phyloP scores from a whole-genome alignment of 2,888 invertebrate genomes.

The Petrolisthes cinctipes region DNA sequence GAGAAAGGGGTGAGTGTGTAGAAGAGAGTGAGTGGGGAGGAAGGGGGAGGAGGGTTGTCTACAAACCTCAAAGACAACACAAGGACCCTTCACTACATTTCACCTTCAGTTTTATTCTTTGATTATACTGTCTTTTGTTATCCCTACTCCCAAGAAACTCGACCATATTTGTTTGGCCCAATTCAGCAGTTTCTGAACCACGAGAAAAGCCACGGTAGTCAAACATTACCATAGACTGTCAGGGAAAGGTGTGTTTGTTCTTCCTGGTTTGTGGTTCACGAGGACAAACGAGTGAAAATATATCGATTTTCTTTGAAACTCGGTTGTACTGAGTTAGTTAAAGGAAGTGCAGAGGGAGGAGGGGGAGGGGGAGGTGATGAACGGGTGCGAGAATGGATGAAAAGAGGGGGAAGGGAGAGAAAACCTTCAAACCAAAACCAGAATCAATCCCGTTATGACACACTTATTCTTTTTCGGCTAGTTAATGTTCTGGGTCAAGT shows the following conservation, averaged over 20 bases:
- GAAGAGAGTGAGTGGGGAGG: neutral
- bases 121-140: constrained; percentile 10
- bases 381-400: neutral
- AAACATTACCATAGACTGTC: no score
- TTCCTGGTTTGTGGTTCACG: neutral
- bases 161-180: no score
- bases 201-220: no score
- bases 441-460: no score
- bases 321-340: neutral
- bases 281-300: neutral
- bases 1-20: neutral
- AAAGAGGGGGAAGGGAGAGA: neutral
- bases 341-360: neutral
- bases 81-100: constrained; percentile 43
- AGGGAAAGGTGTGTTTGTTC: neutral
- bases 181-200: no score
- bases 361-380: neutral
- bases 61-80: constrained; percentile 42
- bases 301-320: constrained; percentile 28
- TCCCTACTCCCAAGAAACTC: neutral
- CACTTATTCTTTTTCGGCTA: no score
- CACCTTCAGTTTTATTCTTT: constrained; percentile 40
- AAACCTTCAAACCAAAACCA: no score
- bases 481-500: no score
- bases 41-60: constrained; percentile 13